Base-by-base conservation (phyloP, 2,797 vertebrate species). In the Salarias fasciatus region DNA sequence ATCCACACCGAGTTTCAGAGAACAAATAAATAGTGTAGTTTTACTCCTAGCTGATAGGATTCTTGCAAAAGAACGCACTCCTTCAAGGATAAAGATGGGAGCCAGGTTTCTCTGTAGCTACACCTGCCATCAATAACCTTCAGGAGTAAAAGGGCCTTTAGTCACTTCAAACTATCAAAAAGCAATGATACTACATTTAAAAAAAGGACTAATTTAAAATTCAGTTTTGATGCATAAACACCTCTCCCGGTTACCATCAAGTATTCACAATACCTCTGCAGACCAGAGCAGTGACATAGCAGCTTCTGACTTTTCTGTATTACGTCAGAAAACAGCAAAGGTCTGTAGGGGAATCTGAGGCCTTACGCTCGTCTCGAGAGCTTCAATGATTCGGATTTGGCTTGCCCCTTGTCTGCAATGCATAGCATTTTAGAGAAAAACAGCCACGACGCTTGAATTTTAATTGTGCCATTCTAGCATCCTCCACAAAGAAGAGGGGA, bases 21-120 rank as follows among this genome's bases (percentile, higher is more conserved):
- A 94, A 96, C 93, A 96, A 96, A 97, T 94, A 93, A 94, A 94
- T 94, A 94, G 63, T 81, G 94, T 94, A 94, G 63, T 81, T 82
- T 31, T 55, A 77, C 72, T 79, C 57, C 38, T 60, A 92, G 92
- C 92, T 93, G 94, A 93, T 86, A 92, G 93, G 91, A 93, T 90
- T 86, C 87, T 51, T 80, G 80, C 85, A 57, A 71, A 88, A 87
- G 75, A 86, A 53, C 46, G 43, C 72, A 71, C 86, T 82, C 85
- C 88, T 62, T 36, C 4, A 74, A 76, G 77, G 46, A 81, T 69
- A 87, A 85, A 85, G 91, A 92, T 72, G 86, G 76, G 73, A 80
- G 80, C 9, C 93, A 92, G 92, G 94, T 90, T 95, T 95, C 94
- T 95, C 94, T 95, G 94, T 95, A 95, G 91, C 92, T 88, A 95